A percentile compares a stretch with the other conserved stretches of the same genome.
Conservation (phyloP, 2,888 invertebrate genomes). For the Leptinotarsa haldemani region DNA sequence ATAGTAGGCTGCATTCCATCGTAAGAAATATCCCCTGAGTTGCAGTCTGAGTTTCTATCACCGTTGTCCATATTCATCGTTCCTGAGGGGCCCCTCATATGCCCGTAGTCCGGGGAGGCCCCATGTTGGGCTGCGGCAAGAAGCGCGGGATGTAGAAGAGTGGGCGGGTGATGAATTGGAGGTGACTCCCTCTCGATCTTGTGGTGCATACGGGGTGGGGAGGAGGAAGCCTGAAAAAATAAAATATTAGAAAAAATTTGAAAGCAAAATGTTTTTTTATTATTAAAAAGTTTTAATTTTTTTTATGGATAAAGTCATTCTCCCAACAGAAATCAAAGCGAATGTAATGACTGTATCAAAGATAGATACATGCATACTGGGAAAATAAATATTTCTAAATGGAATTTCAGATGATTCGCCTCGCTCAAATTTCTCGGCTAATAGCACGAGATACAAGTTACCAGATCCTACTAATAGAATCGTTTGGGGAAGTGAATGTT, state of each 20-base stretch:
- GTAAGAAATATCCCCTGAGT: slow-evolving; percentile 90
- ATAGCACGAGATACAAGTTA: background rate
- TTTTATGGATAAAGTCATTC: too few species aligned
- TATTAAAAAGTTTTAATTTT: too few species aligned
- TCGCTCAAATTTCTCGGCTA: background rate
- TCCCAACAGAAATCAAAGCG: too few species aligned
- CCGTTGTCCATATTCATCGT: slow-evolving; percentile 80
- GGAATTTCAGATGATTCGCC: too few species aligned
- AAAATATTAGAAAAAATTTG: background rate
- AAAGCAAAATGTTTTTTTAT: too few species aligned
- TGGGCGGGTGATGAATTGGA: slow-evolving; percentile 85
- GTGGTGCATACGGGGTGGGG: slow-evolving; percentile 75
- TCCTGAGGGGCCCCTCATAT: slow-evolving; percentile 70
- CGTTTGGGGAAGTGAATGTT: too few species aligned
- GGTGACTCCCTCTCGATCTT: slow-evolving; percentile 84
- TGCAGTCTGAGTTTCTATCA: slow-evolving; percentile 90
- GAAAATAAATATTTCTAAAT: slow-evolving; percentile 2
- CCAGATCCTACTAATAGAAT: too few species aligned
- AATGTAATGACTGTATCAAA: background rate
- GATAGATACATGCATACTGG: slow-evolving; percentile 29
- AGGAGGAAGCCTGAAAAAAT: slow-evolving; percentile 63
- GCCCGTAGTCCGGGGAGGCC: slow-evolving; percentile 84
- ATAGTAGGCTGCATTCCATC: slow-evolving; percentile 95
- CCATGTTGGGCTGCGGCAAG: slow-evolving; percentile 85
- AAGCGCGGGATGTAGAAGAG: slow-evolving; percentile 86